phyloP scores from a whole-genome alignment of 1,140 invertebrate genomes.

The Mylabris phalerata region DNA sequence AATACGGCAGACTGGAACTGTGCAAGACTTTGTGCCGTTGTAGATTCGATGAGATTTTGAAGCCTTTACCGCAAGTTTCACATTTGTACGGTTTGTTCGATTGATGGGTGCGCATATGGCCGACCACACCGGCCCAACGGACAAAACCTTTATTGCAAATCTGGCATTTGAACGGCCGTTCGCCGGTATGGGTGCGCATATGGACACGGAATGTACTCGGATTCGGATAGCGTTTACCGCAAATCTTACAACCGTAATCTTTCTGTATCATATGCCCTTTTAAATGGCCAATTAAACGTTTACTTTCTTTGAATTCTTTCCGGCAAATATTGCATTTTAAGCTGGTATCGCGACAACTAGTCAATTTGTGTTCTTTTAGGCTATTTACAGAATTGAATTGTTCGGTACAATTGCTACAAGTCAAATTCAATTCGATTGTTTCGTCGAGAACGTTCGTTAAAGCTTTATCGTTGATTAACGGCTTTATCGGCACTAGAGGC shows the following conservation, averaged over 20 bases:
- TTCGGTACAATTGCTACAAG: conserved; percentile 25
- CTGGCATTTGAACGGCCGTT: conserved; percentile 44
- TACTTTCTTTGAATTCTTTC: conserved; percentile 32
- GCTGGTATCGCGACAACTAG: conserved; percentile 17
- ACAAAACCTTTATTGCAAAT: conserved; percentile 40
- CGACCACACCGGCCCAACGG: conserved; percentile 31
- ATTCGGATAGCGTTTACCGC: conserved; percentile 30
- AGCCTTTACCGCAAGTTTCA: conserved; percentile 28
- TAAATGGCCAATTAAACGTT: conserved; percentile 32
- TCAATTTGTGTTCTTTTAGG: conserved; percentile 25
- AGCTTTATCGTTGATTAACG: conserved; percentile 14
- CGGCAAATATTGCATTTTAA: conserved; percentile 33
- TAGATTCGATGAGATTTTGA: conserved; percentile 30
- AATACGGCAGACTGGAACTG: conserved; percentile 23
- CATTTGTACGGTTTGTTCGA: conserved; percentile 35
- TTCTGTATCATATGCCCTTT: conserved; percentile 33
- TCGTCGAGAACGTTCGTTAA: conserved; percentile 14
- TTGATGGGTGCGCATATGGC: conserved; percentile 37
- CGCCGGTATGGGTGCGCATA: conserved; percentile 43
- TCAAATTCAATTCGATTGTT: conserved; percentile 15
- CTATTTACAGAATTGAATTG: conserved; percentile 16
- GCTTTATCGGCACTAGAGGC: conserved; percentile 33
- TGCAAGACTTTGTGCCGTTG: conserved; percentile 29
- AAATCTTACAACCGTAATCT: conserved; percentile 29
- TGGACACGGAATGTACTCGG: conserved; percentile 34